Evolutionary conservation across 2,888 invertebrate species (phyloP), one percentile per base, ranked within the genome.

Genomic region (Lasioglossum villosulum): DNA sequence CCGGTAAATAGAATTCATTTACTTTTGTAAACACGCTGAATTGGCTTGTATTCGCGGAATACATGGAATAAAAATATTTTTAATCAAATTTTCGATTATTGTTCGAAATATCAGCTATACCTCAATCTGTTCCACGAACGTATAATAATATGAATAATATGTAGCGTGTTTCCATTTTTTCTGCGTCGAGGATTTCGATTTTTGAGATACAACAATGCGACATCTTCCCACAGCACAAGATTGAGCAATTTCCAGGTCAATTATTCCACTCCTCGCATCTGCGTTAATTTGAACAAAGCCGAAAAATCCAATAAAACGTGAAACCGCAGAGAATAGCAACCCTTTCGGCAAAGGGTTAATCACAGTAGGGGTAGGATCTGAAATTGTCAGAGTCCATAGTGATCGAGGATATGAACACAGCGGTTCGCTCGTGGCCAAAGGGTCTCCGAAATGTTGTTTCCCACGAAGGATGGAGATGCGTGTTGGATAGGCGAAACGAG

Each of bases 401-500:
- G 81, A 56, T 80, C 81, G 77, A 71, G 78, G 78, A 78, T 74
- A 85, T 80, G 71, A 82, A 86, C 78, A 74, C 75, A 23, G 68
- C 30, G 66, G 30, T 80, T 34, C 82, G 39, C 82, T 82, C 52
- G 52, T 68, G 59, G 78, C 75, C 73, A 74, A 74, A 71, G 74
- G 63, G 34, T 34, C 70, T 42, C 80, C 81, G 72, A 37, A 84
- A 83, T 77, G 83, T 76, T 72, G 78, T 91, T 91, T 91, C 90
- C 91, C 90, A 91, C 91, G 71, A 76, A 71, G 75, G 79, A 78
- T 34, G 83, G 83, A 76, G 80, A 83, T 30, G n/a, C 19, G 37
- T 63, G 63, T 34, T 63, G 37, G 42, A 42, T 59, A 48, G 82
- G 8, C 6, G 39, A 73, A 48, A 72, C 48, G 70, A 68, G 34